These are phyloP conservation scores for Spilogale gracilis DNA, from an alignment of 2,113 vertebrate genomes.

Conservation along the genomic window DNA sequence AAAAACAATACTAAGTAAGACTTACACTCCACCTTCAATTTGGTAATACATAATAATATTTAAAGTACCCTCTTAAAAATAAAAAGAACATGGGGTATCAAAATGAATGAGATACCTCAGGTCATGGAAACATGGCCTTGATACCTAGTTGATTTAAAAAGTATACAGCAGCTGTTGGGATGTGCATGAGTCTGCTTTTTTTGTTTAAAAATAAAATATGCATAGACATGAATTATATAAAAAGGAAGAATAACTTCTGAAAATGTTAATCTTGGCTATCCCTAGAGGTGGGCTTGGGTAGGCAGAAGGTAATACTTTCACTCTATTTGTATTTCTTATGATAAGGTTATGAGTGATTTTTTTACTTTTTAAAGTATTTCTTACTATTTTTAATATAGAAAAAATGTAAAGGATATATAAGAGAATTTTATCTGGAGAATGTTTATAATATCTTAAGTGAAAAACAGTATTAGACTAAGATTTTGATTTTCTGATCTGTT, in stretches of 20 bases:
- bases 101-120: not conserved
- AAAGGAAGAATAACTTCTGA: not conserved
- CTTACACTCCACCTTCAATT: not conserved
- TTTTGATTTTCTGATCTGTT: conserved; percentile 47
- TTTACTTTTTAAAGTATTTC: conserved; percentile 49
- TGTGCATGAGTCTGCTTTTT: not conserved
- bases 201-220: not conserved
- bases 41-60: not conserved
- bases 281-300: not conserved
- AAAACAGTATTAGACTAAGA: conserved; percentile 8
- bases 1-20: not conserved
- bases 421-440: conserved; percentile 27
- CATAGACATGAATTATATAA: not conserved
- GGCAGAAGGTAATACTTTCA: not conserved
- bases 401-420: not conserved
- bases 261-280: not conserved
- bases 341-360: not conserved
- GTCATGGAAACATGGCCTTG: not conserved
- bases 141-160: not conserved
- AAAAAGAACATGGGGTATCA: not conserved
- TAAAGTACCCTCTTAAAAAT: not conserved
- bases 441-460: conserved; percentile 27
- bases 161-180: not conserved
- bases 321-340: not conserved
- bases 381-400: not conserved